Percentiles rank a stretch among this genome's conserved stretches.
phyloP scores from a whole-genome alignment of 2,797 vertebrate species.

The Anomalospiza imberbis region DNA sequence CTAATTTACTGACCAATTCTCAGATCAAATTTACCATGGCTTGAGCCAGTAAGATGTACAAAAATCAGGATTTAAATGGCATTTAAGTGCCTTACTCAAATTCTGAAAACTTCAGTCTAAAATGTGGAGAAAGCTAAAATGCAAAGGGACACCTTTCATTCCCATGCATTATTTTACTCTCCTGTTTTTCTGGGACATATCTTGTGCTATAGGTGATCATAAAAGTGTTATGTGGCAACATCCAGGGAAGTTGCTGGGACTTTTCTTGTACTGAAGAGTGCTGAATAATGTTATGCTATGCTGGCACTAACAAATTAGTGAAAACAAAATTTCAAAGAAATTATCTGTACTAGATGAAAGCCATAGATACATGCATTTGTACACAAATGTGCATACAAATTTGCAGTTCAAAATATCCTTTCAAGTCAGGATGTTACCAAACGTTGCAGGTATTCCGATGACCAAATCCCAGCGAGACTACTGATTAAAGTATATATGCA shows the following conservation, averaged over 20 bases:
- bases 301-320: background rate
- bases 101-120: background rate
- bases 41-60: background rate
- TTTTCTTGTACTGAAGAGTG: background rate
- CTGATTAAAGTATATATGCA: background rate
- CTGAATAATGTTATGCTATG: background rate
- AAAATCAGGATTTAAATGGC: background rate
- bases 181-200: background rate
- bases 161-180: background rate
- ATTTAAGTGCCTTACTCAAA: background rate
- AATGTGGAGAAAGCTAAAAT: background rate
- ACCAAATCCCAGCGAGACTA: background rate
- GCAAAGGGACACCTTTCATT: background rate
- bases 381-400: background rate
- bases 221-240: background rate
- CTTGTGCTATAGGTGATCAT: background rate
- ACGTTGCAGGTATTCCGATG: background rate
- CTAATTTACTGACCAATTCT: background rate
- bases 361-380: background rate
- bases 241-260: background rate
- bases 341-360: background rate
- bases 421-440: background rate
- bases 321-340: background rate
- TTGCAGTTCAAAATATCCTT: background rate
- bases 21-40: background rate